Base-by-base conservation (phyloP, 2,797 vertebrate species). In the Arremon aurantiirostris region DNA sequence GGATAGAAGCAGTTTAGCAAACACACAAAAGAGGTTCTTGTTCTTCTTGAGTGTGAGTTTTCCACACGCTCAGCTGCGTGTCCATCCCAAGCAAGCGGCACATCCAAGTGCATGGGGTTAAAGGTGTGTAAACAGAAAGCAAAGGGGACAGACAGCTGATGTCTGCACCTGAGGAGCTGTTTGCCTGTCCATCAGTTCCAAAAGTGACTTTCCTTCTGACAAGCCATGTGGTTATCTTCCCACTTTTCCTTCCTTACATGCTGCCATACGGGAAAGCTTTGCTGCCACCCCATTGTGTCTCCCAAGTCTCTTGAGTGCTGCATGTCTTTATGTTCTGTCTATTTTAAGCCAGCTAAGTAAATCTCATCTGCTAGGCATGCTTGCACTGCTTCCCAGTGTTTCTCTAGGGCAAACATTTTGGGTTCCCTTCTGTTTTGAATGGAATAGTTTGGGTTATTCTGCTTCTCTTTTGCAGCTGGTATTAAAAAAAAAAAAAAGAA, bases 341-440 rank as follows among this genome's bases (percentile, higher is more conserved):
- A 22, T 52, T 95, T 77, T 91, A 95, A 89, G 63, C 56, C 72
- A 83, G 55, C 85, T 73, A 79, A 94, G 44, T 47, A 50, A 82
- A 75, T 75, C 50, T 85, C 7, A 16, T 86, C 79, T 92, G 70
- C 66, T 39, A 24, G 42, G 64, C 57, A 23, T 68, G 55, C 28
- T 35, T 73, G 15, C 17, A 3, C 42, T 76, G 86, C 85, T 94
- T 92, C 81, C 24, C 30, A 82, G 90, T 6, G 6, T 60, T 95
- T 81, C 84, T 11, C 2, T 91, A 52, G 16, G n/a, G 55, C 69
- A 41, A 95, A 23, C 32, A 26, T 88, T 89, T 82, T 32, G 53
- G 78, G 50, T 94, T 96, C 78, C 64, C 75, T 90, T 95, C 89
- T 94, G 52, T 86, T 95, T 92, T 81, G 37, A 60, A 17, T 47